A percentile compares a stretch with the other conserved stretches of the same genome.
These are phyloP conservation scores for Apis dorsata DNA, from an alignment of 1,140 invertebrate genomes.

Conservation along the genomic window DNA sequence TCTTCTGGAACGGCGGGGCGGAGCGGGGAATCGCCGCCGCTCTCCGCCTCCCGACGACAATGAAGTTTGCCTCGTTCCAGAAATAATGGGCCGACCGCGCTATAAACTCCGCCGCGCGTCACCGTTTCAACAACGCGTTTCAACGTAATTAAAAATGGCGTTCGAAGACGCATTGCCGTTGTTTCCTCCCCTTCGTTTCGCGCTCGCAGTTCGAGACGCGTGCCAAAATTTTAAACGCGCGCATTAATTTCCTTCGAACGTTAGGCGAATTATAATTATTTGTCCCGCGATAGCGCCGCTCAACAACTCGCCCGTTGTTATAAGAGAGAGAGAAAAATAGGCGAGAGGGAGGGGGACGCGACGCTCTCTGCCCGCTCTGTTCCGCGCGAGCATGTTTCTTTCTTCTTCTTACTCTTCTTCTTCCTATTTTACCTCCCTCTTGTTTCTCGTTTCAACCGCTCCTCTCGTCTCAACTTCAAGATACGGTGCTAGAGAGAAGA, in stretches of 20 bases:
- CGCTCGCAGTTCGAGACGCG: neutral
- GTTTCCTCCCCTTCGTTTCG: neutral
- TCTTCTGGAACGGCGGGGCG: neutral
- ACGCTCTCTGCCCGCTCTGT: neutral
- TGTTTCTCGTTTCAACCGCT: neutral
- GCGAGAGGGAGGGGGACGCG: conserved; percentile 18
- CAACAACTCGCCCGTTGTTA: conserved; percentile 22
- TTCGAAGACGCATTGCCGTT: conserved; percentile 2
- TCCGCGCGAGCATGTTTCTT: conserved; percentile 11
- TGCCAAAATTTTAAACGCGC: conserved; percentile 20
- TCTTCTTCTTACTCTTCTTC: neutral
- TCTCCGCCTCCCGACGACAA: conserved; percentile 1
- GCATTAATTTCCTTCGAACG: conserved; percentile 17
- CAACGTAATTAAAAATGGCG: conserved; percentile 47
- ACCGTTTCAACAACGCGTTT: conserved; percentile 17
- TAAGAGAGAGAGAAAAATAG: conserved; percentile 1
- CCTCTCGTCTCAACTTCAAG: conserved; percentile 1
- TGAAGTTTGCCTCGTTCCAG: conserved; percentile 38
- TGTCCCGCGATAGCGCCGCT: neutral
- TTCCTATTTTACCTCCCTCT: neutral
- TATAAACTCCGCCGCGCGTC: conserved; percentile 24
- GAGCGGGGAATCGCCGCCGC: neutral
- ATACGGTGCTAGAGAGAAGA: conserved; percentile 4
- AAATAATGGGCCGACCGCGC: conserved; percentile 34
- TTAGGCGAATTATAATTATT: conserved; percentile 38